Percentiles rank a stretch among this genome's conserved stretches.
Evolutionary conservation across 2,797 vertebrate species (phyloP).

Genomic region (Cephalopachus bancanus): DNA sequence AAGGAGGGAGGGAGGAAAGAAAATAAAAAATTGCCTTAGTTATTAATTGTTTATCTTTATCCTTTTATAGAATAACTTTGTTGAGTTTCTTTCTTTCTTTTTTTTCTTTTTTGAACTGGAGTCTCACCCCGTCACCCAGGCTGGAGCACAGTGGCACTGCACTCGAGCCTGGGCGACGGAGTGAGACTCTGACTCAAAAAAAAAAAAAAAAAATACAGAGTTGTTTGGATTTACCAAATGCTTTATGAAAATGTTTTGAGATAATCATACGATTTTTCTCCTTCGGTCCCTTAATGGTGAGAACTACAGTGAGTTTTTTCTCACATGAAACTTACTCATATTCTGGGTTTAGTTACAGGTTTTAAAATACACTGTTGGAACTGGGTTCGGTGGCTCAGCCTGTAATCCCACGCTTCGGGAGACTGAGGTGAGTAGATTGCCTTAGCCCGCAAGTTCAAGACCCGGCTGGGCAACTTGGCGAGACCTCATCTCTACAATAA

Average conservation of each 20-base stretch:
- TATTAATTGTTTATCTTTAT: no score
- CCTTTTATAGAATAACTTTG: no score
- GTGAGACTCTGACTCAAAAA: no score
- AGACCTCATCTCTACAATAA: no score
- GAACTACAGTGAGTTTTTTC: not conserved
- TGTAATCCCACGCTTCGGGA: no score
- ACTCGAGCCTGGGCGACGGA: no score
- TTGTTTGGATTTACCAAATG: not conserved
- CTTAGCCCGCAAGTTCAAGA: no score
- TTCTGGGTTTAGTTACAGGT: not conserved
- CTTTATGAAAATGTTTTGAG: not conserved
- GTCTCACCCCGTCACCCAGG: not conserved
- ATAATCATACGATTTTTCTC: constrained; percentile 26
- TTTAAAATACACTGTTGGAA: not conserved
- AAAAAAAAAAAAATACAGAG: not conserved
- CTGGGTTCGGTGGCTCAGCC: no score
- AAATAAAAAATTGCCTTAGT: no score
- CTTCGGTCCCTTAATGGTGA: constrained; percentile 23
- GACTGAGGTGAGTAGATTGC: no score
- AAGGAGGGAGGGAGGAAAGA: no score
- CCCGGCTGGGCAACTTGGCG: no score
- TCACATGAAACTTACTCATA: constrained; percentile 8
- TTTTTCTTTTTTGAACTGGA: not conserved
- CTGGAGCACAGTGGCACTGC: not conserved
- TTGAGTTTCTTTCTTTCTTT: not conserved